Evolutionary conservation across 2,888 invertebrate genomes (phyloP), one percentile per base, ranked within the genome.

Genomic region (Parasteatoda lunata): DNA sequence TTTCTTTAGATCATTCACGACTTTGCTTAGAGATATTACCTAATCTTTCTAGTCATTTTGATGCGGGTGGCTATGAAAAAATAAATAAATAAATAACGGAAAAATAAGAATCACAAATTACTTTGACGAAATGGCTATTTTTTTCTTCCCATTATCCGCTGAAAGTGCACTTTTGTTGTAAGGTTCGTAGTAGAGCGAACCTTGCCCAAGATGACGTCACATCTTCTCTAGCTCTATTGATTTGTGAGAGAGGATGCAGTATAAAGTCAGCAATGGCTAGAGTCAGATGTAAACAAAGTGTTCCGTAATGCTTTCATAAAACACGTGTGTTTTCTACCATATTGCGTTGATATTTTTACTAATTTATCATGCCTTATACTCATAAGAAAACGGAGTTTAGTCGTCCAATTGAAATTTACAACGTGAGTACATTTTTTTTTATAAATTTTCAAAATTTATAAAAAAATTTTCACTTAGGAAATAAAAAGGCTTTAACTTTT

Each of bases 331-430:
- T 30, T 30, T 30, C 30, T 30, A 2, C 30, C 30, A 30, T 30
- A 30, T 30, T 30, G 30, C 0, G 30, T 30, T 30, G 30, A 30
- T 30, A 30, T 13, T 64, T 45, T 68, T 68, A 68, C 15, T 5
- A 7, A 45, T 68, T 6, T 69, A 73, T 48, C 75, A 88, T 88
- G 87, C 87, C 87, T 47, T 88, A 88, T 70, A 83, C 83, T 15
- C 83, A 79, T 49, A 70, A 83, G 49, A 71, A 78, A 30, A 88
- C 87, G 15, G 87, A 88, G 47, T 88, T 75, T 45, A 88, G 87
- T 59, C 78, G 69, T 7, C 52, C 87, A 4, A 88, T 88, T n/a
- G 66, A 88, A 75, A 79, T 88, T 8, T 83, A 69, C 11, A 11
- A 15, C 75, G 87, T 88, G 75, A 73, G 77, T 69, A 3, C 13